Conservation (phyloP, 2,797 vertebrate genomes). For the Eurystomus glaucurus region DNA sequence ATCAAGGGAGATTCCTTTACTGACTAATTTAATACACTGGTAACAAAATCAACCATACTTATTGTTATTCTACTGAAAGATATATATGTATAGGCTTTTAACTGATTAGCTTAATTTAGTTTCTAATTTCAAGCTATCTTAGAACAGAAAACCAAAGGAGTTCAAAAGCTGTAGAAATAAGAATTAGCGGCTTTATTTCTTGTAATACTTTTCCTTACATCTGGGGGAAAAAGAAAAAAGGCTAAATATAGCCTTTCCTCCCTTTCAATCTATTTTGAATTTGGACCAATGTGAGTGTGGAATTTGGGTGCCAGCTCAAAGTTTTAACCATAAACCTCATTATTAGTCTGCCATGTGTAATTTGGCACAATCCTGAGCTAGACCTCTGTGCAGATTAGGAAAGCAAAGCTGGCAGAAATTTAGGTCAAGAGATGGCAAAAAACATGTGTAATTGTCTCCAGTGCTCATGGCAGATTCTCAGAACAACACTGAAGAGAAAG, state of each 20-base stretch:
- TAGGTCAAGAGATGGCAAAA: slow-evolving; percentile 32
- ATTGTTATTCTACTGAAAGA: neutral
- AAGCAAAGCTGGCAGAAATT: neutral
- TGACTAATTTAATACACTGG: neutral
- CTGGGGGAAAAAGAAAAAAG: fast-evolving
- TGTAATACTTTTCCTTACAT: neutral
- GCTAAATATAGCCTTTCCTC: neutral
- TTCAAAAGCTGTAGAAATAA: neutral
- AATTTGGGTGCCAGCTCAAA: neutral
- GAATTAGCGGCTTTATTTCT: neutral
- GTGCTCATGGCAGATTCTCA: slow-evolving; percentile 9
- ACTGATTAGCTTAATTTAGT: neutral
- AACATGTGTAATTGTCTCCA: slow-evolving; percentile 58
- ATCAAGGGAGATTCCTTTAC: neutral
- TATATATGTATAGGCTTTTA: neutral
- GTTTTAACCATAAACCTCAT: neutral
- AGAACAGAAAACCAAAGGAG: neutral
- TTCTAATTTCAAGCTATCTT: neutral
- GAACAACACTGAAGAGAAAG: slow-evolving; percentile 20
- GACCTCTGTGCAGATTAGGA: neutral
- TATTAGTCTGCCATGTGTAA: neutral
- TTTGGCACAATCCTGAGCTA: neutral
- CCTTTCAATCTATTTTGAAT: neutral
- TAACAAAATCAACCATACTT: neutral
- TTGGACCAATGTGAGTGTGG: neutral